A percentile compares a stretch with the other conserved stretches of the same genome.
These are phyloP conservation scores for Charaxes varanes DNA, from an alignment of 1,140 invertebrate genomes.

Conservation along the genomic window DNA sequence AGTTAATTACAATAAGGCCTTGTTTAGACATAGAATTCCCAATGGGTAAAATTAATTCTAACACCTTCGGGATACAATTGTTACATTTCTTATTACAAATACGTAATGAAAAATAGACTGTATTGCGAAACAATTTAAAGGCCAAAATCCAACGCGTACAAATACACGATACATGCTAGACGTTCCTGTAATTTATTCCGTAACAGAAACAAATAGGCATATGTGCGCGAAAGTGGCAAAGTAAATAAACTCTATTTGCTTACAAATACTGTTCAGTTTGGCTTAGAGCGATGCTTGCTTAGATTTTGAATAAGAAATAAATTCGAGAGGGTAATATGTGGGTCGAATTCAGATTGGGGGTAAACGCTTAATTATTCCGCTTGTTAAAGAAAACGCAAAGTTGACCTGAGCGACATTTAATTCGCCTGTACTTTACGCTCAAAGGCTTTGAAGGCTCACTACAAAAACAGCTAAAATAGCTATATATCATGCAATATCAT, in stretches of 20 bases:
- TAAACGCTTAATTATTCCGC: conserved; percentile 24
- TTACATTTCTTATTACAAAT: not conserved
- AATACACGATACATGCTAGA: not conserved
- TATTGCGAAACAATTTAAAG: conserved; percentile 3
- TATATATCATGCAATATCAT: no score
- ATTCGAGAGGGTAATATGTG: conserved; percentile 16
- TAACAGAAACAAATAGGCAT: not conserved
- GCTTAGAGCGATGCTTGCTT: conserved; percentile 2
- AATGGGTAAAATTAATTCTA: conserved; percentile 8
- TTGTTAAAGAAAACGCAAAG: conserved; percentile 12
- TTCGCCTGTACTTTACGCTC: not conserved
- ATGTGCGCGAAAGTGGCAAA: not conserved
- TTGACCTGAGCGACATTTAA: not conserved
- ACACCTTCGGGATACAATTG: conserved; percentile 8
- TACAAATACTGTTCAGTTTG: conserved; percentile 9
- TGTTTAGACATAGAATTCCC: conserved; percentile 4
- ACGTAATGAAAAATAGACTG: conserved; percentile 5
- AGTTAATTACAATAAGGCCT: conserved; percentile 1
- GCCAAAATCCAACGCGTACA: not conserved
- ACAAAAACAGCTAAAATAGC: no score
- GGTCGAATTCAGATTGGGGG: conserved; percentile 21
- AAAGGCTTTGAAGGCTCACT: not conserved
- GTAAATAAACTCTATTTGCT: conserved; percentile 5
- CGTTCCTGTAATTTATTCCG: conserved; percentile 7
- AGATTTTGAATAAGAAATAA: conserved; percentile 9